Evolutionary conservation across 1,140 invertebrate genomes (phyloP), one percentile per base, ranked within the genome.

Genomic region (Camponotus pennsylvanicus): DNA sequence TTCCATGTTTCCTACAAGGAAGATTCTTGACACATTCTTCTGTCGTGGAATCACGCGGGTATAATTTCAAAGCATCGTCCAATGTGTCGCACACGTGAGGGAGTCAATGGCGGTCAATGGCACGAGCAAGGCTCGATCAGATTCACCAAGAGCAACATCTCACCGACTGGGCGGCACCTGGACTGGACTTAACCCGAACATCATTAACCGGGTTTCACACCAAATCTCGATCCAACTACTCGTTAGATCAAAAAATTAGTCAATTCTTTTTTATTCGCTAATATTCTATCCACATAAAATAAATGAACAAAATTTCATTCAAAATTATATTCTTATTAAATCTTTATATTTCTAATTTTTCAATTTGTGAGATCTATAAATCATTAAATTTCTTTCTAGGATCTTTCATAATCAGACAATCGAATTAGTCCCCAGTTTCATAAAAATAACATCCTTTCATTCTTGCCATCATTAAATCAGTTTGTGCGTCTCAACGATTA

Each of bases 21-120:
- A 45, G 3, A 45, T 13, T 45, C 13, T 45, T 5, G 11, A 0
- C 11, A 45, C 13, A 11, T 11, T 45, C 32, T 89, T 87, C 55
- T 37, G 34, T 40, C 49, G 49, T 40, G 76, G 55, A 67, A 86
- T 42, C 15, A 80, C 64, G 49, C 55, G 57, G 52, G 52, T 69
- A 61, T 32, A 84, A 70, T 79, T 84, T 69, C 82, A 18, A 42
- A 61, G 70, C 84, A 83, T 89, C 89, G 69, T 77, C 59, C 85
- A 86, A 89, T 88, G 87, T 91, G 88, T 91, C 89, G 88, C 42
- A 75, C 90, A 91, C 79, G 93, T 93, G 94, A 91, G 94, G 93
- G 93, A 94, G 94, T 94, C 92, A 93, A 94, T 94, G 92, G 94
- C 93, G 93, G 94, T 95, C 94, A 94, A 94, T 94, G 94, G 93